A percentile compares a stretch with the other conserved stretches of the same genome.
phyloP scores from a whole-genome alignment of 2,113 vertebrate species.

The Thryonomys swinderianus region DNA sequence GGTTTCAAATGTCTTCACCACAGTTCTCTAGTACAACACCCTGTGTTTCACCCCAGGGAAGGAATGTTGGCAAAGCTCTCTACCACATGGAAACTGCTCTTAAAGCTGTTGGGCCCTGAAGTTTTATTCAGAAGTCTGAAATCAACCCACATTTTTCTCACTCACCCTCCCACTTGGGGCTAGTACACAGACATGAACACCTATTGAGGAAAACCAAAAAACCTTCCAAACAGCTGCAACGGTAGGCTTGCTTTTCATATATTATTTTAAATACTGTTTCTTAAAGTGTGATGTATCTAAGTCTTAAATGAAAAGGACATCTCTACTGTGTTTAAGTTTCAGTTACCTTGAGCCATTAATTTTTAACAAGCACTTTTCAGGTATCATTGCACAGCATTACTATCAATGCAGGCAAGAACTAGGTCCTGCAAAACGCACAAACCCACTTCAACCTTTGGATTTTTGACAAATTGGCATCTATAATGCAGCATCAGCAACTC shows the following conservation, averaged over 20 bases:
- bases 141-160: constrained; percentile 68
- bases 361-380: constrained; percentile 37
- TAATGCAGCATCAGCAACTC: constrained; percentile 40
- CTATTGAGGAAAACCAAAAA: constrained; percentile 77
- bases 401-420: background rate
- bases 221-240: constrained; percentile 75
- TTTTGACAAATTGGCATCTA: constrained; percentile 52
- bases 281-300: constrained; percentile 55
- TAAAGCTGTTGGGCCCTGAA: constrained; percentile 76
- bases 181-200: constrained; percentile 69
- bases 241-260: constrained; percentile 81
- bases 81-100: constrained; percentile 81
- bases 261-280: constrained; percentile 61
- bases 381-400: background rate
- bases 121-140: constrained; percentile 76
- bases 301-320: constrained; percentile 49
- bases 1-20: constrained; percentile 68
- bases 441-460: constrained; percentile 3
- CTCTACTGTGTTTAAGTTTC: constrained; percentile 26
- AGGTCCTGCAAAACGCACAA: constrained; percentile 6
- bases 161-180: constrained; percentile 67
- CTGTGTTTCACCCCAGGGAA: constrained; percentile 83
- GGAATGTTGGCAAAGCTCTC: constrained; percentile 82
- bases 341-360: constrained; percentile 2
- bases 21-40: constrained; percentile 80